Evolutionary conservation across 2,113 vertebrate genomes (phyloP).

Genomic region (Echinops telfairi): DNA sequence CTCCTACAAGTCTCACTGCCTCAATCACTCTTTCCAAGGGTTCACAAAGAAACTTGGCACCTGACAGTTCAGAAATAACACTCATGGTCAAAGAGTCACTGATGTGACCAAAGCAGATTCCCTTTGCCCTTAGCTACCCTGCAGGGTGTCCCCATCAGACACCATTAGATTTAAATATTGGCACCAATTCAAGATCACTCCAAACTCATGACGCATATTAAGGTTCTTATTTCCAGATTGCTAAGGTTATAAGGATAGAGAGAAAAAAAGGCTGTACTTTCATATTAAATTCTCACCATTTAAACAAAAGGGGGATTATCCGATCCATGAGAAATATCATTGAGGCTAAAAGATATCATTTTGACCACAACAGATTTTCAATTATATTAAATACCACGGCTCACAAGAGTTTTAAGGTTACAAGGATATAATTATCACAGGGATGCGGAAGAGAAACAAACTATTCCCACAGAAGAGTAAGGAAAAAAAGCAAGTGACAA

Average conservation of each 20-base stretch:
- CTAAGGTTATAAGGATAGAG: not conserved
- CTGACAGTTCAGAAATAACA: slow-evolving; percentile 10
- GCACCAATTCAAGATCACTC: slow-evolving; percentile 23
- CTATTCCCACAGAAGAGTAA: slow-evolving; percentile 10
- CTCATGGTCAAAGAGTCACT: not conserved
- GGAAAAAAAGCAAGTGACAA: not conserved
- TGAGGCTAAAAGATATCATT: not conserved
- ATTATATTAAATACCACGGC: not conserved
- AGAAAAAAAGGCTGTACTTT: not conserved
- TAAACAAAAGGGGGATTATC: not conserved
- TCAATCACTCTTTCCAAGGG: not conserved
- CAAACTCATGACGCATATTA: not conserved
- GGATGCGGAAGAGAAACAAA: not conserved
- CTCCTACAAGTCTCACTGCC: not conserved
- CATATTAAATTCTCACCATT: slow-evolving; percentile 30
- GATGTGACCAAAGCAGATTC: not conserved
- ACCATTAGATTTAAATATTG: not conserved
- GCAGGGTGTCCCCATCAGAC: not conserved
- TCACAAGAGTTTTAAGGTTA: slow-evolving; percentile 1
- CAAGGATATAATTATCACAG: slow-evolving; percentile 1
- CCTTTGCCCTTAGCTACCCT: not conserved
- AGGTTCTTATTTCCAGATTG: slow-evolving; percentile 36
- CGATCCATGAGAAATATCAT: not conserved
- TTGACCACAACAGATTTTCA: not conserved
- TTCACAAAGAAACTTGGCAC: slow-evolving; percentile 30